Evolutionary conservation across 2,113 vertebrate species (phyloP), one percentile per base, ranked within the genome.

Genomic region (Hypomesus transpacificus): DNA sequence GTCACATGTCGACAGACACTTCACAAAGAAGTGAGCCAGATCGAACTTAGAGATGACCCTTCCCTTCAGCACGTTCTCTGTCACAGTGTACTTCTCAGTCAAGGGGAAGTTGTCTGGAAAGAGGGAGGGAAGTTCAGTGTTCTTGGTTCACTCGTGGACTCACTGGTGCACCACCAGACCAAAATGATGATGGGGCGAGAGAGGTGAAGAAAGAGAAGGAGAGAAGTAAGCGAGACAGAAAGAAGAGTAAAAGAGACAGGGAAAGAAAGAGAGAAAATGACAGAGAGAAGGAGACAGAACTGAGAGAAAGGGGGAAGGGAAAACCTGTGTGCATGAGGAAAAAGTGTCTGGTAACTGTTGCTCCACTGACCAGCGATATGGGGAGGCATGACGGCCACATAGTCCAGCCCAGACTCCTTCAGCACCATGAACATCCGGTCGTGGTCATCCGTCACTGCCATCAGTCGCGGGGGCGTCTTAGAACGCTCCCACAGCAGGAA

Each of bases 401-500:
- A 97, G 83, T 94, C 93, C 80, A 96, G 87, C 1, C 91, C 94
- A 0, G 93, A 95, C 7, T 92, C 87, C 75, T 93, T 92, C 73
- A 97, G 85, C 60, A 93, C 70, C 0, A 84, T 82, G 83, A 94
- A 89, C 95, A 96, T 97, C 73, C 95, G 87, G 70, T 95, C 91
- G 31, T 97, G 95, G 83, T 97, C 95, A 80, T 94, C 83, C 0
- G 95, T 97, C 80, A 97, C 89, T 0, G 90, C 82, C 75, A 90
- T 17, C 62, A 96, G 50, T 2, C 83, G 88, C 4, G 91, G 79
- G 0, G 95, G 95, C n/a, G 96, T 91, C 80, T 92, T 95, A 60
- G 90, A n/a, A 0, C 91, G 89, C 60, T 95, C 95, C 95, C 95
- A 96, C 68, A 96, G 83, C 51, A 96, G 91, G 82, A 97, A 97